Base-by-base conservation (phyloP, 2,888 invertebrate species). In the Pseudococcus viburni region DNA sequence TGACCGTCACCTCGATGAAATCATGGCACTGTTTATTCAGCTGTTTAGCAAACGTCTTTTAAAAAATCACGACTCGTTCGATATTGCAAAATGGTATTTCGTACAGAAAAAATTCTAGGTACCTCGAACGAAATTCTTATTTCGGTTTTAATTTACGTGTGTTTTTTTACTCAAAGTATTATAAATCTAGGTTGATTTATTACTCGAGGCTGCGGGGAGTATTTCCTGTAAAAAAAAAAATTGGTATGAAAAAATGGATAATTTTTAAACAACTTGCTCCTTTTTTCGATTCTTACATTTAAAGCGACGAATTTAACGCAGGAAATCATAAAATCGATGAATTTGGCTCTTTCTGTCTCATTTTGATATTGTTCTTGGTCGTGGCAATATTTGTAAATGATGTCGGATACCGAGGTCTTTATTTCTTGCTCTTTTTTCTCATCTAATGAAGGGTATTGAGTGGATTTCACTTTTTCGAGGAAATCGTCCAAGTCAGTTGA, bases 231-330 rank as follows among this genome's bases (percentile, higher is more conserved):
- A 33, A 2, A 3, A 33, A 33, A 33, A 33, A 33, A 33, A 33
- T 33, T 33, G 26, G 26, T 33, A 3, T 33, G 1, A 3, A 33
- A 33, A 33, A 2, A 2, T 33, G 3, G 1, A 33, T 33, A 1
- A 33, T 33, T 33, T 33, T 33, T 1, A 2, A 3, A 33, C 26
- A 3, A 33, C 26, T 33, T 33, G 26, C 26, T 33, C 26, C 26
- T 33, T 33, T 33, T 33, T 33, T 33, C 26, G 26, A 33, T 33
- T 33, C 46, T 46, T 12, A 46, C 46, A 5, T 22, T 19, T 39
- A 77, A 77, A 77, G 77, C 77, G 6, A 77, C 33, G 17, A 77
- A 77, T 77, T 77, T 77, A 5, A 77, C 77, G 9, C 77, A 77
- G 7, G 39, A 77, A 17, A 39, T 17, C 77, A 77, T 77, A 1